These are phyloP conservation scores for Nyleta sp. DNA, from an alignment of 2,888 invertebrate genomes.

Conservation along the genomic window DNA sequence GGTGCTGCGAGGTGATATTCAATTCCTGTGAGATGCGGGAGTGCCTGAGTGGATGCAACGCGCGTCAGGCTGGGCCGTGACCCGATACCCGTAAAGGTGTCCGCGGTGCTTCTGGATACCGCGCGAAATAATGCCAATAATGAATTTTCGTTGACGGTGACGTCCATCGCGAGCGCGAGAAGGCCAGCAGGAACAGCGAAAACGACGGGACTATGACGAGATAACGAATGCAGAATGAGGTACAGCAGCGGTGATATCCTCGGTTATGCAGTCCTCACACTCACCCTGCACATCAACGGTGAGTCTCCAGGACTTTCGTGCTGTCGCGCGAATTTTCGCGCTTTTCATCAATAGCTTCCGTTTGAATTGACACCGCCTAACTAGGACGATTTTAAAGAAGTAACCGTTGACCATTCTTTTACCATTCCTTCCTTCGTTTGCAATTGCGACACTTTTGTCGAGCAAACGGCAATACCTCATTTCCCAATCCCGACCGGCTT, in stretches of 20 bases:
- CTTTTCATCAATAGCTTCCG: constrained; percentile 22
- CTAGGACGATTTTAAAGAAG: constrained; percentile 57
- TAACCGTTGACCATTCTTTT: constrained; percentile 19
- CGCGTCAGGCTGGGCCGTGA: constrained; percentile 46
- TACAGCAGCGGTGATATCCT: constrained; percentile 79
- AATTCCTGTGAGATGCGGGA: constrained; percentile 51
- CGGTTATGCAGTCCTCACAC: constrained; percentile 80
- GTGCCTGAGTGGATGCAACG: constrained; percentile 38
- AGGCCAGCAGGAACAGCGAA: constrained; percentile 39
- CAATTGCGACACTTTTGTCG: constrained; percentile 1
- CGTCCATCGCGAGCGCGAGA: constrained; percentile 39
- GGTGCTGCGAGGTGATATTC: constrained; percentile 36
- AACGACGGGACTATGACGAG: constrained; percentile 76
- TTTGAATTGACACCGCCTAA: constrained; percentile 44
- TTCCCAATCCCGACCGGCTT: constrained; percentile 34
- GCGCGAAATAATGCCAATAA: constrained; percentile 42
- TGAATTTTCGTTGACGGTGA: constrained; percentile 52
- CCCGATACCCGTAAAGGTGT: constrained; percentile 22
- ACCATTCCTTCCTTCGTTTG: constrained; percentile 20
- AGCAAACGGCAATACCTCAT: neutral
- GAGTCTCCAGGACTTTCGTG: constrained; percentile 62
- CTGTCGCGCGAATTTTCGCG: constrained; percentile 20
- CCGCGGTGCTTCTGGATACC: constrained; percentile 27
- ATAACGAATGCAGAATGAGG: constrained; percentile 82
- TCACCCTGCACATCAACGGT: constrained; percentile 79